Percentiles rank a stretch among this genome's conserved stretches.
Conservation (phyloP, 2,797 vertebrate genomes). For the Sebastes glaucus region DNA sequence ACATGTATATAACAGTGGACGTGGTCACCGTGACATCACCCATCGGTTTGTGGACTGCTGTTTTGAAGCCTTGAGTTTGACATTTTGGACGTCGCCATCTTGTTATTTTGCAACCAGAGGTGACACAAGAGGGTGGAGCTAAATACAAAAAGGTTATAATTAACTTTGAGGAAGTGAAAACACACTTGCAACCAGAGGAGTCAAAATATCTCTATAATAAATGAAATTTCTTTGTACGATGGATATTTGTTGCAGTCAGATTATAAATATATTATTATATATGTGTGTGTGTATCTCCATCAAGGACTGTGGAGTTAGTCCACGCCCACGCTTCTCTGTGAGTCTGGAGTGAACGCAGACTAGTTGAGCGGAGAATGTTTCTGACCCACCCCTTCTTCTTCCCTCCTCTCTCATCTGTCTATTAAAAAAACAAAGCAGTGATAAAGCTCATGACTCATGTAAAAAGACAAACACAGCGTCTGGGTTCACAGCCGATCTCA, state of each 20-base stretch:
- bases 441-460: conserved; percentile 61
- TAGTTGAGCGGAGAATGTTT: background rate
- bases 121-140: no score
- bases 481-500: background rate
- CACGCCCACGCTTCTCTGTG: conserved; percentile 34
- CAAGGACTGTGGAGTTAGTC: conserved; percentile 4
- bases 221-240: background rate
- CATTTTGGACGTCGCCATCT: no score
- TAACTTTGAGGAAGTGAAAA: no score
- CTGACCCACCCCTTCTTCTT: background rate
- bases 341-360: conserved; percentile 38
- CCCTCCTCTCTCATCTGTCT: background rate
- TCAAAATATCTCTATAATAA: background rate
- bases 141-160: no score
- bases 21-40: no score
- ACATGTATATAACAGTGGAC: no score
- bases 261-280: background rate
- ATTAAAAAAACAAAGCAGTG: conserved; percentile 28
- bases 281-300: background rate
- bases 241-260: background rate
- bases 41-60: no score
- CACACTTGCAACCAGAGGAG: no score
- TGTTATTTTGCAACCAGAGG: no score
- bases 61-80: no score
- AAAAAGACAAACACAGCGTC: conserved; percentile 44